Conservation (phyloP, 2,888 invertebrate genomes). For the Aplocera efformata region DNA sequence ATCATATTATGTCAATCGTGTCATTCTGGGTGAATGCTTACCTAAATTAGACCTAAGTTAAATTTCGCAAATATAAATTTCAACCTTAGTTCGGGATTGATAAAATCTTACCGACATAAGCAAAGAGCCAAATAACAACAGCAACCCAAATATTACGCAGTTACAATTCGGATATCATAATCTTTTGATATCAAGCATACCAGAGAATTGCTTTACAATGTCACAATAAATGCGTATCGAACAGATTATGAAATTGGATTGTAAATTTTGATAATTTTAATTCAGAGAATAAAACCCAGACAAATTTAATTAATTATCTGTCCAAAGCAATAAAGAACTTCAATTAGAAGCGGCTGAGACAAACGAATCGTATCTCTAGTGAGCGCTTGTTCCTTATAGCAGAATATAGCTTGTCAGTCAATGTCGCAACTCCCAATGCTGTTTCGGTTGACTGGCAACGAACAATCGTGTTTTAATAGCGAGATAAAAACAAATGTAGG, state of each 20-base stretch:
- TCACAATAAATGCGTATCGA: conserved; percentile 33
- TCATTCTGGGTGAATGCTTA: conserved; percentile 5
- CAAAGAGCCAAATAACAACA: conserved; percentile 24
- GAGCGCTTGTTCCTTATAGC: conserved; percentile 35
- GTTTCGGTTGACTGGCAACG: conserved; percentile 44
- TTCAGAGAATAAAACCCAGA: conserved; percentile 17
- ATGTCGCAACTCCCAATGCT: conserved; percentile 38
- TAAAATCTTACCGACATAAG: conserved; percentile 7
- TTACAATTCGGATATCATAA: conserved; percentile 35
- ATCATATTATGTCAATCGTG: conserved; percentile 35
- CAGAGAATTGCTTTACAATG: conserved; percentile 46
- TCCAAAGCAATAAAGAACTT: conserved; percentile 34
- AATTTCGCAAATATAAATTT: conserved; percentile 4
- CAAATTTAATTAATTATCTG: conserved; percentile 37
- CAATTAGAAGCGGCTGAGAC: conserved; percentile 36
- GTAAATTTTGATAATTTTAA: conserved; percentile 27
- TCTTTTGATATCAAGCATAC: conserved; percentile 38
- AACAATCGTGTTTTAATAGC: conserved; percentile 51
- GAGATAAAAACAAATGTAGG: conserved; percentile 43
- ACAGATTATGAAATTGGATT: conserved; percentile 35
- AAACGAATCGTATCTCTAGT: conserved; percentile 35
- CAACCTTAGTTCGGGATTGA: conserved; percentile 12
- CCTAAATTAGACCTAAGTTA: conserved; percentile 11
- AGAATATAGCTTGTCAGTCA: conserved; percentile 40
- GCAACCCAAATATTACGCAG: conserved; percentile 46